A percentile compares a stretch with the other conserved stretches of the same genome.
These are phyloP conservation scores for Lemur catta DNA, from an alignment of 2,797 vertebrate genomes.

Conservation along the genomic window DNA sequence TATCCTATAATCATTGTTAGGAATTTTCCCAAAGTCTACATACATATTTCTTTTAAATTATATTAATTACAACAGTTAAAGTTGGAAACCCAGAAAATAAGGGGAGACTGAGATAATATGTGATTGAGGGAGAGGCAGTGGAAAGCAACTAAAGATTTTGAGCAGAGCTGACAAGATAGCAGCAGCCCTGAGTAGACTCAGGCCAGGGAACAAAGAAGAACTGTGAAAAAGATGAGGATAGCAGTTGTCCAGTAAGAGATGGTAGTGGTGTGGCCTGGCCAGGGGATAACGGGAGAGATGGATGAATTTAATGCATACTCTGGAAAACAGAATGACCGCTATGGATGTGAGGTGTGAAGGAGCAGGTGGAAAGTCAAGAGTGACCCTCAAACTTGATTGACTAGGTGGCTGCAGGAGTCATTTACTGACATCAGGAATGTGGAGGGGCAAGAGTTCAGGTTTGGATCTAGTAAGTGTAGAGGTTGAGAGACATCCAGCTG, in stretches of 20 bases:
- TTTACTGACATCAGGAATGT: neutral
- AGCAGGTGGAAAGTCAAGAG: neutral
- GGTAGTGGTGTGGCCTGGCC: neutral
- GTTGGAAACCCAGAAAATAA: neutral
- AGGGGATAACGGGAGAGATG: neutral
- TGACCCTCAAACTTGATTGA: neutral
- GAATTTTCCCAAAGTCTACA: neutral
- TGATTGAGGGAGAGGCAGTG: neutral
- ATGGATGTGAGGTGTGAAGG: neutral
- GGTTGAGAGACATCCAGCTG: neutral
- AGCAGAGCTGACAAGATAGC: neutral
- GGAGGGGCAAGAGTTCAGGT: neutral
- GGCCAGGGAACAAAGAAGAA: fast-evolving
- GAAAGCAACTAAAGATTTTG: neutral
- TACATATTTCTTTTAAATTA: neutral
- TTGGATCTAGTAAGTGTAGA: neutral
- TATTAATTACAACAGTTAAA: neutral
- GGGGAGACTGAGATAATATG: neutral
- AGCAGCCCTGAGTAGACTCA: neutral
- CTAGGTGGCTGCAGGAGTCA: neutral
- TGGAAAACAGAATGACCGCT: neutral
- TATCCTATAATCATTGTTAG: neutral
- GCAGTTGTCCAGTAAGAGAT: neutral
- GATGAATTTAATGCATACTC: neutral
- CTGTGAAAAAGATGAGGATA: neutral